Percentiles rank a stretch among this genome's conserved stretches.
Evolutionary conservation across 1,140 invertebrate genomes (phyloP).

Genomic region (Potamilus streckersoni): DNA sequence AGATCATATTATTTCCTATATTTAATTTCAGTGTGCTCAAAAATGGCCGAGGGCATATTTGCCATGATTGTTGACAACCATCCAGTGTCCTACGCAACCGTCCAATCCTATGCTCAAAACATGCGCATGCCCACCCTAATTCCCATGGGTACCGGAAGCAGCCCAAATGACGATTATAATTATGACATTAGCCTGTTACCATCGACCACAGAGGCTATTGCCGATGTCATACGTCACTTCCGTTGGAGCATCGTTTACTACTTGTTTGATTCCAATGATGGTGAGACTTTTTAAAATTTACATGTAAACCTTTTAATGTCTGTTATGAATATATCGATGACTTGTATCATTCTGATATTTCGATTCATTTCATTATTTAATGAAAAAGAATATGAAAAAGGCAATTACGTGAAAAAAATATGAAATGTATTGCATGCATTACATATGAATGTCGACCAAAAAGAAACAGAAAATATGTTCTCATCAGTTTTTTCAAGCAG

Average conservation of each 20-base stretch:
- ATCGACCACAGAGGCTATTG: conserved; percentile 22
- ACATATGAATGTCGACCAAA: no score
- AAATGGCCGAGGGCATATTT: conserved; percentile 6
- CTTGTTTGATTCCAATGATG: conserved; percentile 29
- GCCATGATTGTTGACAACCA: conserved; percentile 30
- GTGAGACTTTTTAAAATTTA: conserved; percentile 8
- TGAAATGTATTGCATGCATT: no score
- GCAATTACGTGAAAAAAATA: no score
- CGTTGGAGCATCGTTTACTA: conserved; percentile 24
- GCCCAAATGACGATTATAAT: conserved; percentile 16
- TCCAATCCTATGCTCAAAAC: conserved; percentile 31
- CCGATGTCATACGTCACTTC: conserved; percentile 20
- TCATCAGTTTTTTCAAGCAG: no score
- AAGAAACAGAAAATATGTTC: no score
- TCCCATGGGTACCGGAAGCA: conserved; percentile 21
- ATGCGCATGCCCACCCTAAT: conserved; percentile 22
- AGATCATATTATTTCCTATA: no score
- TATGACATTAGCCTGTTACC: conserved; percentile 32
- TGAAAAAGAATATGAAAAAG: no score
- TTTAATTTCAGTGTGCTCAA: conserved; percentile 27
- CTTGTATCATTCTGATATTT: no score
- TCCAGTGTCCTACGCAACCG: conserved; percentile 18
- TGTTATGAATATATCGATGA: no score
- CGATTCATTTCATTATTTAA: no score
- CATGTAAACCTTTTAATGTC: no score